Evolutionary conservation across 1,140 invertebrate genomes (phyloP), one percentile per base, ranked within the genome.

Genomic region (Bilobella aurantiaca): DNA sequence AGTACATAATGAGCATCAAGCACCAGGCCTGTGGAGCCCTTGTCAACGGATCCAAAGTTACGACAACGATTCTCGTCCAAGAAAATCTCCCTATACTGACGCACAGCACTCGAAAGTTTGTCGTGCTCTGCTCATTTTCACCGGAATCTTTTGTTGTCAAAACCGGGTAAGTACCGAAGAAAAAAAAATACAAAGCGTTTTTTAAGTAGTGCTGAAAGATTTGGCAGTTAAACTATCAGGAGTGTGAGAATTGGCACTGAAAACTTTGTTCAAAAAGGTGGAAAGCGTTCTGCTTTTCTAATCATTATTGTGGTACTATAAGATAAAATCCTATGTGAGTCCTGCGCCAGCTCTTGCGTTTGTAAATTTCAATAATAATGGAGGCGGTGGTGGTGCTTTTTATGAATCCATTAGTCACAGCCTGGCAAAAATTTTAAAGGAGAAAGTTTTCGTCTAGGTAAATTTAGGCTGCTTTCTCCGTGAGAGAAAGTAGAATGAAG

Each of bases 31-130:
- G 87, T 69, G 87, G 87, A n/a, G 88, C 86, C 47, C 79, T 84
- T 68, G 83, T 87, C 1, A 86, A 88, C 59, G 86, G 85, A 63
- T 84, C 81, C 1, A 86, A 84, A 1, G 87, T 87, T 64, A 85
- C 83, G 49, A 89, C 87, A 0, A 89, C 87, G 73, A 86, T 90
- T 23, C 82, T 89, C 3, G 87, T 90, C 3, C 87, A 90, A 73
- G 88, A 90, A 75, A 89, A 88, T 75, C 76, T 87, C 32, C 86
- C 86, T 0, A 89, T 90, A 67, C 81, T 89, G 12, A 90, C 87
- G 0, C 87, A 90, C 73, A 89, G 87, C 74, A 88, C 87, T 0
- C 77, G 87, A 64, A 81, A 86, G 78, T 90, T 89, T 75, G 77
- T 90, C 31, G 87, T 90, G 0, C 79, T 89, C 3, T 90, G 88